Evolutionary conservation across 2,888 invertebrate genomes (phyloP).

Genomic region (Torymus tubicola): DNA sequence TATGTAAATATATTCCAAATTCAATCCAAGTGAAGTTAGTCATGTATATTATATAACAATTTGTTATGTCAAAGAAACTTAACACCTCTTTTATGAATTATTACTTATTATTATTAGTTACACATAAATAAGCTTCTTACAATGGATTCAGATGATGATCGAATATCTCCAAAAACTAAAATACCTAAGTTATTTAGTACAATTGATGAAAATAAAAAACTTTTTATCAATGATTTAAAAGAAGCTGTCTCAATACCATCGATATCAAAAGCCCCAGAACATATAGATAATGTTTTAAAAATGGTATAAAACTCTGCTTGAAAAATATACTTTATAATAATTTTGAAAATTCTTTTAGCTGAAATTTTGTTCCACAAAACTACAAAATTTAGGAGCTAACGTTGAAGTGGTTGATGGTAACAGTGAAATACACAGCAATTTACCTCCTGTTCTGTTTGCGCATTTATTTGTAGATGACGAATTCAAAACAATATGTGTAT

Average conservation of each 20-base stretch:
- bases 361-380: slow-evolving; percentile 59
- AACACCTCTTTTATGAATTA: slow-evolving; percentile 1
- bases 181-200: slow-evolving; percentile 59
- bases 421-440: slow-evolving; percentile 31
- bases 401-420: slow-evolving; percentile 60
- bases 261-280: slow-evolving; percentile 54
- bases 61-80: slow-evolving; percentile 1
- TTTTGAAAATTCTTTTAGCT: slow-evolving; percentile 54
- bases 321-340: slow-evolving; percentile 2
- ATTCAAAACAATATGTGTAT: slow-evolving; percentile 63
- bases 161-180: slow-evolving; percentile 57
- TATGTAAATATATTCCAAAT: not conserved
- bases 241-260: slow-evolving; percentile 62
- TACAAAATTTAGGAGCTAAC: slow-evolving; percentile 59
- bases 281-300: slow-evolving; percentile 60
- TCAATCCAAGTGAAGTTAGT: slow-evolving; percentile 38
- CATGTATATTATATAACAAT: slow-evolving; percentile 1
- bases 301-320: slow-evolving; percentile 56
- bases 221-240: slow-evolving; percentile 58
- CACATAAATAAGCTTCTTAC: not conserved
- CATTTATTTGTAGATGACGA: slow-evolving; percentile 59
- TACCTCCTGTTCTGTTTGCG: slow-evolving; percentile 63
- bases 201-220: slow-evolving; percentile 58
- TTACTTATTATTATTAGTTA: not conserved
- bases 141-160: slow-evolving; percentile 48